phyloP scores from a whole-genome alignment of 2,113 vertebrate species.

The Oncorhynchus keta region DNA sequence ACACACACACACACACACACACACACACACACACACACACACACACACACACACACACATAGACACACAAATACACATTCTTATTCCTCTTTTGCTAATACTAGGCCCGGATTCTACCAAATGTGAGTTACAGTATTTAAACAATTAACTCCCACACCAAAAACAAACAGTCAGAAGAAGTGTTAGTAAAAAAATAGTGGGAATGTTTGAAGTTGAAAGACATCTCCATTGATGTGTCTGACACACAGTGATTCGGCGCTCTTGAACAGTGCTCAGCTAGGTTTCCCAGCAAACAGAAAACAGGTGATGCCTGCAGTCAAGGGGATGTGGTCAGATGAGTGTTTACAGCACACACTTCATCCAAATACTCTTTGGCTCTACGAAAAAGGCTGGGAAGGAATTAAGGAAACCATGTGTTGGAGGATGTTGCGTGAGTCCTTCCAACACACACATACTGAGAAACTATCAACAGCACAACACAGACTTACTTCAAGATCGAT shows the following conservation, averaged over 20 bases:
- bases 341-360: constrained; percentile 15
- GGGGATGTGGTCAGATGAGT: constrained; percentile 24
- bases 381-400: background rate
- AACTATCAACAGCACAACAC: background rate
- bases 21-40: background rate
- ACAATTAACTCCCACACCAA: background rate
- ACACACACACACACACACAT: no score
- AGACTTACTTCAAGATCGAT: background rate
- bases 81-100: background rate
- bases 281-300: constrained; percentile 16
- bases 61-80: background rate
- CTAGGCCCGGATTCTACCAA: no score
- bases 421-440: background rate
- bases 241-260: constrained; percentile 2
- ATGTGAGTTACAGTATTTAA: no score
- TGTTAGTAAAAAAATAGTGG: background rate
- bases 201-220: constrained; percentile 1
- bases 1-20: background rate
- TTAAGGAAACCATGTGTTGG: background rate
- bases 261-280: constrained; percentile 3
- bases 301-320: constrained; percentile 23
- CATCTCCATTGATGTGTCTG: background rate
- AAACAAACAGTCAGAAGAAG: constrained; percentile 31
- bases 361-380: background rate
- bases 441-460: background rate